phyloP scores from a whole-genome alignment of 2,113 vertebrate genomes.

The Python bivittatus region DNA sequence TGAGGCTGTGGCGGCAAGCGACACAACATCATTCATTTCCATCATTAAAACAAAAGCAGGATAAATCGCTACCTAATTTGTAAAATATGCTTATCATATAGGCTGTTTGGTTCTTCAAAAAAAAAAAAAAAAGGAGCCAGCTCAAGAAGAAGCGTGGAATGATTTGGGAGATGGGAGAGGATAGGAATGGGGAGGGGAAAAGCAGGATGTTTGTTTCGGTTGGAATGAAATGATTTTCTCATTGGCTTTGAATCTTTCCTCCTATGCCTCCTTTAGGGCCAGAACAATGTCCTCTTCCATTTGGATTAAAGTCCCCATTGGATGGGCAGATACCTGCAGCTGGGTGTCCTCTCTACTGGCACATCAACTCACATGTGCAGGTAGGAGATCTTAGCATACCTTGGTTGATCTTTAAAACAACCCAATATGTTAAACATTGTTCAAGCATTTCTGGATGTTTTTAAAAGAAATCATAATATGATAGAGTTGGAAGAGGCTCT shows the following conservation, averaged over 20 bases:
- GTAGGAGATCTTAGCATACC: neutral
- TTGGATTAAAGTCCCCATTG: neutral
- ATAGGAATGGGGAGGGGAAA: constrained; percentile 4
- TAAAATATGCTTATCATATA: constrained; percentile 76
- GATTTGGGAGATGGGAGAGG: constrained; percentile 52
- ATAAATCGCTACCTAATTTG: constrained; percentile 77
- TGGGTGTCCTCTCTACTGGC: neutral
- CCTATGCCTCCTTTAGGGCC: neutral
- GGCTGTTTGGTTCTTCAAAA: constrained; percentile 71
- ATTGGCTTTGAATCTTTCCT: constrained; percentile 56
- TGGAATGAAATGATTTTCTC: constrained; percentile 19
- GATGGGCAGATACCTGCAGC: neutral
- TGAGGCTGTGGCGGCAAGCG: constrained; percentile 67
- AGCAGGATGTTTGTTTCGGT: constrained; percentile 45
- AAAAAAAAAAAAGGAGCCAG: constrained; percentile 48
- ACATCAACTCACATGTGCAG: neutral
- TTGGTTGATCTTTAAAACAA: neutral
- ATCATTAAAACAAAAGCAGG: constrained; percentile 79
- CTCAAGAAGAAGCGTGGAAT: constrained; percentile 72
- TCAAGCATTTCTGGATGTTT: too few relatives aligned
- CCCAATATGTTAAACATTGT: neutral
- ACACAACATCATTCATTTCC: constrained; percentile 77
- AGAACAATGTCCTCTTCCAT: neutral
- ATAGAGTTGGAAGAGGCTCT: too few relatives aligned
- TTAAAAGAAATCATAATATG: too few relatives aligned